phyloP scores from a whole-genome alignment of 35 echinoderm and acorn worm genomes.

The Apostichopus japonicus region DNA sequence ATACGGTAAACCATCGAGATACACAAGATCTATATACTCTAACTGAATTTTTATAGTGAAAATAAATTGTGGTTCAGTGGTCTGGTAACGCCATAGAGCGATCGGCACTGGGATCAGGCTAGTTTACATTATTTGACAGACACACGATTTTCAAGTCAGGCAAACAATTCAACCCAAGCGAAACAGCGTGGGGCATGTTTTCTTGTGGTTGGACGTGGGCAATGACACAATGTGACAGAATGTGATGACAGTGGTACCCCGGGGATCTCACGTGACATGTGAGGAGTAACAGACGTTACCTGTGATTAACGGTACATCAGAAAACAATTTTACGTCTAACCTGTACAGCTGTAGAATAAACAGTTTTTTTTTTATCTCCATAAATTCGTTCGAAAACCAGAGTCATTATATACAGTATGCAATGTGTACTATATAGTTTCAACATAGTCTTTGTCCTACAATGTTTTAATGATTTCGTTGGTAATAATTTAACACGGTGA shows the following conservation, averaged over 20 bases:
- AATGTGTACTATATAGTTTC: too few relatives aligned
- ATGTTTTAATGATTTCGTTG: too few relatives aligned
- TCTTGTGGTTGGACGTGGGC: constrained; percentile 24
- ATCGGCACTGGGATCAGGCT: background rate
- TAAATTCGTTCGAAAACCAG: too few relatives aligned
- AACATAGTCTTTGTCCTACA: too few relatives aligned
- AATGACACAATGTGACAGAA: constrained; percentile 38
- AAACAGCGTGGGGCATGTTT: constrained; percentile 26
- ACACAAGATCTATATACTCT: too few relatives aligned
- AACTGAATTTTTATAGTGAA: background rate
- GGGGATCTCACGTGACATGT: background rate
- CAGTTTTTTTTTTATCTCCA: too few relatives aligned
- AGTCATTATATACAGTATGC: too few relatives aligned
- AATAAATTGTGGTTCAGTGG: background rate
- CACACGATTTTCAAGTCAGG: background rate
- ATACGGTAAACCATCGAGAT: too few relatives aligned
- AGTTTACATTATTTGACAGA: background rate
- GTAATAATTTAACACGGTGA: too few relatives aligned
- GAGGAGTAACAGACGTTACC: background rate
- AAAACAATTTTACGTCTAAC: too few relatives aligned
- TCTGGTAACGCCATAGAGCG: background rate
- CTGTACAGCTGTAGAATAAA: too few relatives aligned
- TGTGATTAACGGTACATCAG: too few relatives aligned
- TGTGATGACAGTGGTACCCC: constrained; percentile 2
- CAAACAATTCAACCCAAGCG: background rate